Evolutionary conservation across 2,113 vertebrate genomes (phyloP), one percentile per base, ranked within the genome.

Genomic region (Antennarius striatus): DNA sequence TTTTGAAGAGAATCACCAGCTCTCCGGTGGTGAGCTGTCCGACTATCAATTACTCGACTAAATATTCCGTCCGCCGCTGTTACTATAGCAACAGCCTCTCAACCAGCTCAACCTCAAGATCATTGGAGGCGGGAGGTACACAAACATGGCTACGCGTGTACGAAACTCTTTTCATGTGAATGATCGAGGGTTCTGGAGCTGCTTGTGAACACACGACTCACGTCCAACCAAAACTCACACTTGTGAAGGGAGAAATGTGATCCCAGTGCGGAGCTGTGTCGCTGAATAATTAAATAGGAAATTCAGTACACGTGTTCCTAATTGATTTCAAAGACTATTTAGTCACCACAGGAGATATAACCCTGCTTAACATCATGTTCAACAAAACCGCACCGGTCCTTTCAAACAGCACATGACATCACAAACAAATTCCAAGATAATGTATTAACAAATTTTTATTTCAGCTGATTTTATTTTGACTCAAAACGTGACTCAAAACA

Each of bases 1-100:
- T 71, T 75, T 68, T 84, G 81, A 63, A 70, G 7, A 2, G 0
- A 14, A 1, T 1, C 3, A 1, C 5, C 1, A 0, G 1, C 4
- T 1, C 71, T 65, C 81, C 40, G 58, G 61, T 15, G 4, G 13
- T 10, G 22, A 30, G 56, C 32, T 22, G 0, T 2, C 1, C 22
- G 4, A 47, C 5, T 56, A 4, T 22, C 3, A 13, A 2, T 2
- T 3, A 11, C 15, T 72, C 73, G 63, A 49, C 36, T 2, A 56
- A 58, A 46, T n/a, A 29, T 51, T 5, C 9, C 42, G 0, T 2
- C 56, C 71, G 42, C 55, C 11, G 55, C 68, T 84, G 89, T 89
- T 84, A 59, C 89, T 81, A 89, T 88, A 83, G 87, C 79, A 90
- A 90, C 89, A 88, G 77, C 61, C 71, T 89, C 82, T 72, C 70